Percentiles rank a stretch among this genome's conserved stretches.
Conservation (phyloP, 2,113 vertebrate species). For the Pholis gunnellus region DNA sequence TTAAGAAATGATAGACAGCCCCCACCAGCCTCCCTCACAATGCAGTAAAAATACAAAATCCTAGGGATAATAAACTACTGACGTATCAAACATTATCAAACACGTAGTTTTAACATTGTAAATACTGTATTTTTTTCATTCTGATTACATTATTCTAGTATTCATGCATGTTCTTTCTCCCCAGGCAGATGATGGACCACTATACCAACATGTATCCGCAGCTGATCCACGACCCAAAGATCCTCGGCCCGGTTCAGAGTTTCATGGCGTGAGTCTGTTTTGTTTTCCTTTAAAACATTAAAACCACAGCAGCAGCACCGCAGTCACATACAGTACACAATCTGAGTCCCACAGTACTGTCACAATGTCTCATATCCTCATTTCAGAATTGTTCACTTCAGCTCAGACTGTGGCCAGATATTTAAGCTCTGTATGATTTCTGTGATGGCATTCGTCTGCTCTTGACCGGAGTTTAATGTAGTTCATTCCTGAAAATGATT, state of each 20-base stretch:
- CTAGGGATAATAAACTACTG: not conserved
- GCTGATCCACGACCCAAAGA: constrained; percentile 81
- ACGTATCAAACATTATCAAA: not conserved
- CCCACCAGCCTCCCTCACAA: not conserved
- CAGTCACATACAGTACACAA: not conserved
- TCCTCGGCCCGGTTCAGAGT: constrained; percentile 80
- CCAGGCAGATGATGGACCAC: constrained; percentile 91
- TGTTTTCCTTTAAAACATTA: not conserved
- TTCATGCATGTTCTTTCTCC: not conserved
- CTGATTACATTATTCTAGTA: not conserved
- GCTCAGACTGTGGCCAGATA: not conserved
- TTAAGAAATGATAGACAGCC: not conserved
- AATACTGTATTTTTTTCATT: not conserved
- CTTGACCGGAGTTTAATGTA: not conserved
- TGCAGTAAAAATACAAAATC: not conserved
- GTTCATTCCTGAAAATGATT: not conserved
- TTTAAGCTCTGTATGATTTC: not conserved
- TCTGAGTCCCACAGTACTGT: not conserved
- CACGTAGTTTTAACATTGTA: not conserved
- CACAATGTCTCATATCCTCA: constrained; percentile 50
- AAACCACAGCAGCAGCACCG: not conserved
- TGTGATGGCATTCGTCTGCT: not conserved
- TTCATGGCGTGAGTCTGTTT: constrained; percentile 86
- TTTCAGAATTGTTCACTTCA: constrained; percentile 3
- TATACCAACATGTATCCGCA: constrained; percentile 91